A percentile compares a stretch with the other conserved stretches of the same genome.
Evolutionary conservation across 2,888 invertebrate species (phyloP).

Genomic region (Oscheius myriophilus): DNA sequence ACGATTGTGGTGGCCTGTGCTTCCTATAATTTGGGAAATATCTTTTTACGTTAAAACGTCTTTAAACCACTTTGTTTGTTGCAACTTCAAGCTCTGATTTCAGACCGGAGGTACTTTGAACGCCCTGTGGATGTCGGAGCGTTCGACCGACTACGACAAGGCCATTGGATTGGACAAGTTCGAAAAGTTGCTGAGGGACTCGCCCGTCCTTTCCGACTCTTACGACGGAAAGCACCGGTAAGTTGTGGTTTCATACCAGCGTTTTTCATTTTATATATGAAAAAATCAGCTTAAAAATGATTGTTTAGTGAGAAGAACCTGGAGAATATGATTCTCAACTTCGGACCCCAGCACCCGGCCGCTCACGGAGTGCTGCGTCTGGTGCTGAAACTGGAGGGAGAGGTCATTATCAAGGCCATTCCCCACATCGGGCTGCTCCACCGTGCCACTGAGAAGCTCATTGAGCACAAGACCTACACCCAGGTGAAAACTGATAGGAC

Average conservation of each 20-base stretch:
- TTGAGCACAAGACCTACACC: constrained; percentile 97
- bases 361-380: constrained; percentile 90
- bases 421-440: constrained; percentile 97
- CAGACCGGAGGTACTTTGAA: constrained; percentile 60
- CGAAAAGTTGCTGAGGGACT: constrained; percentile 51
- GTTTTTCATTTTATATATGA: no score
- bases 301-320: constrained; percentile 80
- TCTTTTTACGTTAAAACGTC: no score
- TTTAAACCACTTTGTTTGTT: no score
- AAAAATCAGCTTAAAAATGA: background rate
- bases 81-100: no score
- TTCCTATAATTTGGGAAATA: no score
- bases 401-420: constrained; percentile 86
- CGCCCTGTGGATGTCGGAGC: constrained; percentile 54
- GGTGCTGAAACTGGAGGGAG: constrained; percentile 86
- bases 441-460: constrained; percentile 95
- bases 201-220: constrained; percentile 56
- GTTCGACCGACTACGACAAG: constrained; percentile 52
- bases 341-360: constrained; percentile 93
- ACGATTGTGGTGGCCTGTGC: no score
- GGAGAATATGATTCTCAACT: constrained; percentile 86
- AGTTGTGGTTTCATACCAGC: background rate
- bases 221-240: constrained; percentile 61
- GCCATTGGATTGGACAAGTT: constrained; percentile 60
- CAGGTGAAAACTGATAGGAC: constrained; percentile 74